Percentiles rank a stretch among this genome's conserved stretches.
Conservation (phyloP, 2,888 invertebrate species). For the Parthenolecanium corni region DNA sequence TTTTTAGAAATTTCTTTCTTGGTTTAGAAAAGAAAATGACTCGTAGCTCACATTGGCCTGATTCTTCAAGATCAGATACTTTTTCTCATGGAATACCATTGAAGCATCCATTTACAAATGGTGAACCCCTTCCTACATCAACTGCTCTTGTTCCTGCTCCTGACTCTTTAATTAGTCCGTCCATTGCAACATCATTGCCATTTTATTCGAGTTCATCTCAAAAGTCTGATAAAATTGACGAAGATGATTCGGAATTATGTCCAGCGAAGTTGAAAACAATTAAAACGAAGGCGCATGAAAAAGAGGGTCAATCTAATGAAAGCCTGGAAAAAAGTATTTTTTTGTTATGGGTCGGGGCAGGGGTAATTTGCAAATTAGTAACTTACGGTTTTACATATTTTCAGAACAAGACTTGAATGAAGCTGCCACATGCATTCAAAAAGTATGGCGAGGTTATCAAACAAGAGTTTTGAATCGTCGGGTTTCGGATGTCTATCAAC, state of each 20-base stretch:
- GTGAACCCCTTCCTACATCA: constrained; percentile 53
- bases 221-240: constrained; percentile 1
- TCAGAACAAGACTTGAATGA: constrained; percentile 32
- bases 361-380: not conserved
- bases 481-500: constrained; percentile 50
- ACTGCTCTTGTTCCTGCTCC: constrained; percentile 80
- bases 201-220: constrained; percentile 13
- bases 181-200: constrained; percentile 2
- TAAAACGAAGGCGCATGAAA: constrained; percentile 25
- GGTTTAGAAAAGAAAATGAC: constrained; percentile 23
- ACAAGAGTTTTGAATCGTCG: constrained; percentile 61
- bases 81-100: not conserved
- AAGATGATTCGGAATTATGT: constrained; percentile 15
- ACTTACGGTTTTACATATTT: too few relatives aligned
- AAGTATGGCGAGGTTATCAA: constrained; percentile 73
- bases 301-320: constrained; percentile 1
- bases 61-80: not conserved
- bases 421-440: constrained; percentile 70
- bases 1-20: not conserved
- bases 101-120: constrained; percentile 6
- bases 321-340: not conserved
- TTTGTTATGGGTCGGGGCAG: too few relatives aligned
- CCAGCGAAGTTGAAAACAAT: constrained; percentile 29
- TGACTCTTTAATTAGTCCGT: constrained; percentile 64
- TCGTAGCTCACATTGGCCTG: constrained; percentile 27